These are phyloP conservation scores for Crotalus viridis DNA, from an alignment of 2,113 vertebrate species.

Conservation along the genomic window DNA sequence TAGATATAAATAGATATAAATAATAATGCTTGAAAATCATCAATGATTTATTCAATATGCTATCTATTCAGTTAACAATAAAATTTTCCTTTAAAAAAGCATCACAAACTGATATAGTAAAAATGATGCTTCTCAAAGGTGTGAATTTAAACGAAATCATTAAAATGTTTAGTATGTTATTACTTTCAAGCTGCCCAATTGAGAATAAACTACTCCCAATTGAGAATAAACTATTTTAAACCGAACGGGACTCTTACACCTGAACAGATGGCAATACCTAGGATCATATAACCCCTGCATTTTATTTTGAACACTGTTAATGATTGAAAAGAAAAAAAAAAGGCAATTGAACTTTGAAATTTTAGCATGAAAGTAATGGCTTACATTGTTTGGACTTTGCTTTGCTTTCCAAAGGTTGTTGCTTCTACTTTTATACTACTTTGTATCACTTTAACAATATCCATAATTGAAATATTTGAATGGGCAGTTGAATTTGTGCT, in stretches of 20 bases:
- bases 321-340: conserved; percentile 21
- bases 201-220: not conserved
- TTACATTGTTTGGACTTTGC: not conserved
- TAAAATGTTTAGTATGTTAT: conserved; percentile 12
- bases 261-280: not conserved
- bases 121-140: conserved; percentile 36
- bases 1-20: conserved; percentile 58
- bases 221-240: not conserved
- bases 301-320: conserved; percentile 17
- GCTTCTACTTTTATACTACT: conserved; percentile 31
- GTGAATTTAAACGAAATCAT: conserved; percentile 25
- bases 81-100: conserved; percentile 39
- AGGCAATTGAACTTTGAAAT: conserved; percentile 8
- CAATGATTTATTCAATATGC: conserved; percentile 33
- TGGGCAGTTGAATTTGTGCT: not conserved
- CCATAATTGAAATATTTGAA: not conserved
- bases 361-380: conserved; percentile 26
- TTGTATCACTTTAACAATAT: not conserved
- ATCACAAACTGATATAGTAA: conserved; percentile 16
- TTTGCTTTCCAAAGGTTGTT: not conserved
- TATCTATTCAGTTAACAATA: not conserved
- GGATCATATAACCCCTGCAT: not conserved
- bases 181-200: not conserved
- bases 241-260: not conserved
- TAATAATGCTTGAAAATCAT: conserved; percentile 56